phyloP scores from a whole-genome alignment of 2,888 invertebrate species.

The Cordilura impudica region DNA sequence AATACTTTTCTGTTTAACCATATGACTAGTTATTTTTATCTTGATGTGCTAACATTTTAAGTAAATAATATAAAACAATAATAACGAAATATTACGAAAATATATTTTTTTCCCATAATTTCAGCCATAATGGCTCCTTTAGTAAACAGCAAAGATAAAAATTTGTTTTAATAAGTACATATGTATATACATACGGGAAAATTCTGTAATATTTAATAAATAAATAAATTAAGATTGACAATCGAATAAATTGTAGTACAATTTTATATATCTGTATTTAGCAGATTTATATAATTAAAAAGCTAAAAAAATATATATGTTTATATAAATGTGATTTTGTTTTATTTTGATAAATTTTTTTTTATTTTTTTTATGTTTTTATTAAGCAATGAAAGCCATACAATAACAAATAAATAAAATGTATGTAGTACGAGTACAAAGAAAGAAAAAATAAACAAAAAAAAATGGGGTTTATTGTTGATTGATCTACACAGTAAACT shows the following conservation, averaged over 20 bases:
- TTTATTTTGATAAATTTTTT: constrained; percentile 8
- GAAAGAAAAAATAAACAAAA: constrained; percentile 8
- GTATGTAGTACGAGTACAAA: not conserved
- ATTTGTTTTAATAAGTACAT: not conserved
- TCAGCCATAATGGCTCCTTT: not conserved
- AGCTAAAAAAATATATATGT: not conserved
- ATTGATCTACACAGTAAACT: constrained; percentile 43
- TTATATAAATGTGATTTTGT: not conserved
- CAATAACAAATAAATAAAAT: constrained; percentile 27
- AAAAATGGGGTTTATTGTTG: constrained; percentile 31
- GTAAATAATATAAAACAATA: not conserved
- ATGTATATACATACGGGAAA: not conserved
- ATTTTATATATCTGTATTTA: not conserved
- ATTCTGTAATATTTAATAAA: not conserved
- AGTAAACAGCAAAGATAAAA: not conserved
- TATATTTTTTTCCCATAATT: not conserved
- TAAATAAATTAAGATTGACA: constrained; percentile 55
- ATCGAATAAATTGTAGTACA: not conserved
- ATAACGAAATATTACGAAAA: not conserved
- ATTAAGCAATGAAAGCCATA: constrained; percentile 44
- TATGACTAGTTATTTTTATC: too few species aligned
- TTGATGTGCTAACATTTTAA: not conserved
- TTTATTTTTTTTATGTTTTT: constrained; percentile 13
- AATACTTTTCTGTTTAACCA: too few species aligned
- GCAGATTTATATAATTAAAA: constrained; percentile 7